Evolutionary conservation across 2,888 invertebrate species (phyloP).

Genomic region (Plagodis dolabraria): DNA sequence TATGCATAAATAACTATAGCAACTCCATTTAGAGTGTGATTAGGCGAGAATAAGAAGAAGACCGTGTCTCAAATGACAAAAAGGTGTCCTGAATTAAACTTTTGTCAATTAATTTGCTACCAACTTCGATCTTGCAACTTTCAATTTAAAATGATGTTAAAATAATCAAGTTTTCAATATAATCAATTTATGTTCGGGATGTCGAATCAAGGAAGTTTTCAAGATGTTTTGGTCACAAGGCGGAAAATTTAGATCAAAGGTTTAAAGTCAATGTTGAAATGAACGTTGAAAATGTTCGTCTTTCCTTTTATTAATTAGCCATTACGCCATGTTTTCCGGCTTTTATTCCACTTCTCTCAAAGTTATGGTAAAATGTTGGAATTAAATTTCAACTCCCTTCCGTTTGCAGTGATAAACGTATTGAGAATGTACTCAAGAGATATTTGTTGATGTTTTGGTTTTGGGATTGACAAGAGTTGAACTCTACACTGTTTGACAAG

Average conservation of each 20-base stretch:
- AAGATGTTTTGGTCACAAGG: slow-evolving; percentile 35
- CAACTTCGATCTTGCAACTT: slow-evolving; percentile 13
- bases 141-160: slow-evolving; percentile 25
- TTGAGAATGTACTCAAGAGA: too few relatives aligned
- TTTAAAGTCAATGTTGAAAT: slow-evolving; percentile 32
- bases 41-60: too few relatives aligned
- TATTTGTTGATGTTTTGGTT: too few relatives aligned
- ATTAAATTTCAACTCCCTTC: slow-evolving; percentile 15
- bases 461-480: too few relatives aligned
- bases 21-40: too few relatives aligned
- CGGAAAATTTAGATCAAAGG: slow-evolving; percentile 38
- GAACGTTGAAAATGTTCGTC: slow-evolving; percentile 30
- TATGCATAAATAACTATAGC: too few relatives aligned
- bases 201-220: slow-evolving; percentile 30
- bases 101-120: background rate
- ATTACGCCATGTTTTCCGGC: slow-evolving; percentile 21
- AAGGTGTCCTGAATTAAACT: background rate
- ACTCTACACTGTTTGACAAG: too few relatives aligned
- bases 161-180: slow-evolving; percentile 33
- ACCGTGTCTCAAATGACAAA: too few relatives aligned
- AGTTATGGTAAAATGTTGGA: slow-evolving; percentile 5
- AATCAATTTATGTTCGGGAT: slow-evolving; percentile 30
- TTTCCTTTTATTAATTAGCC: slow-evolving; percentile 28
- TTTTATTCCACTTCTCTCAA: slow-evolving; percentile 17
- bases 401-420: too few relatives aligned